These are phyloP conservation scores for Elephantulus edwardii DNA, from an alignment of 2,113 vertebrate species.

Conservation along the genomic window DNA sequence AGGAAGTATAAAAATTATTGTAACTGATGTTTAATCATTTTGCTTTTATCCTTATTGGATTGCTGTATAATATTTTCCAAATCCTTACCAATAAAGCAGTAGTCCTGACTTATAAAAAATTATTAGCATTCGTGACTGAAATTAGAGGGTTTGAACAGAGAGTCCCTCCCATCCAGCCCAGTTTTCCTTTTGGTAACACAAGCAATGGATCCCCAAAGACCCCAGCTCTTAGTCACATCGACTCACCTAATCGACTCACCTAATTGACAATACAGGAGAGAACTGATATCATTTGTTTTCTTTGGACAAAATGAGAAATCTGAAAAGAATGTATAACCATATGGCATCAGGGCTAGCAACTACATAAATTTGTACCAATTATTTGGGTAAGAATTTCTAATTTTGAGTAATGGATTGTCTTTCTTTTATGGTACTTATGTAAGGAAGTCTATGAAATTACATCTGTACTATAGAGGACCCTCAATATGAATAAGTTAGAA, in stretches of 20 bases:
- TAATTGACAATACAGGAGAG: constrained; percentile 56
- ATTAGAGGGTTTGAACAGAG: constrained; percentile 38
- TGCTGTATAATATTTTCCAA: constrained; percentile 43
- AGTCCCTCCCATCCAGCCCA: constrained; percentile 10
- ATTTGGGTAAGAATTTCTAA: constrained; percentile 3
- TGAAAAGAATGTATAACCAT: constrained; percentile 60
- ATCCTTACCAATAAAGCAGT: constrained; percentile 53
- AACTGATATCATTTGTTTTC: constrained; percentile 63
- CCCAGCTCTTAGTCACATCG: constrained; percentile 51
- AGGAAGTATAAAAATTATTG: not conserved
- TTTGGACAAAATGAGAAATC: constrained; percentile 71
- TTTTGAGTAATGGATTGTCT: constrained; percentile 23
- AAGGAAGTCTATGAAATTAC: constrained; percentile 6
- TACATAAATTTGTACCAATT: constrained; percentile 23
- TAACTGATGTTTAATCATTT: constrained; percentile 53
- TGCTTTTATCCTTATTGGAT: constrained; percentile 38
- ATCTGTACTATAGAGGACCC: not conserved
- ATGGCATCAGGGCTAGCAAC: constrained; percentile 12
- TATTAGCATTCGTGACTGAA: constrained; percentile 53
- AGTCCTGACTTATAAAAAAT: constrained; percentile 36
- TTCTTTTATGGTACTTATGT: not conserved
- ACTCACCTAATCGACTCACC: constrained; percentile 70
- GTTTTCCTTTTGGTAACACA: constrained; percentile 63
- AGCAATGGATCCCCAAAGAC: constrained; percentile 61
- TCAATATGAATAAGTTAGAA: not conserved